phyloP scores from a whole-genome alignment of 2,888 invertebrate species.

The Agonum fuliginosum region DNA sequence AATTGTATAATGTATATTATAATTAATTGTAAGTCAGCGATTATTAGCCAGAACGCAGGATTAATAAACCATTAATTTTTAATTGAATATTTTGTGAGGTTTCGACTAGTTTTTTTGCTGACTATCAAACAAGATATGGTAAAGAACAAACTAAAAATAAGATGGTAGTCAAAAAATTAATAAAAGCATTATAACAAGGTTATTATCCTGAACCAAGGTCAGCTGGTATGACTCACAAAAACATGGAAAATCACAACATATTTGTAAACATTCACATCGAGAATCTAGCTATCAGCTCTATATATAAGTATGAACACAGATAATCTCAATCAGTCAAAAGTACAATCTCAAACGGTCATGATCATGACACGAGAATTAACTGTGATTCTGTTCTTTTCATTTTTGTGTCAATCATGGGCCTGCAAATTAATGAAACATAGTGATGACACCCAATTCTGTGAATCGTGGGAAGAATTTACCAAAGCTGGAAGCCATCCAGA shows the following conservation, averaged over 20 bases:
- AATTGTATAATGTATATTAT: too few relatives aligned
- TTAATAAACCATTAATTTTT: too few relatives aligned
- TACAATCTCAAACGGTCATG: neutral
- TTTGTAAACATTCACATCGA: neutral
- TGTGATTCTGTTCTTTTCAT: neutral
- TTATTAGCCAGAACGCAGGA: too few relatives aligned
- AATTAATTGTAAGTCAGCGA: too few relatives aligned
- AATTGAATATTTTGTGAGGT: too few relatives aligned
- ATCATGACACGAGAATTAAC: neutral
- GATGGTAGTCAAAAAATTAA: neutral
- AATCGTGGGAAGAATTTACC: neutral
- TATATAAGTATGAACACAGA: neutral
- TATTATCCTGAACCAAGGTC: constrained; percentile 5
- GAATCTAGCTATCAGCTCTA: neutral
- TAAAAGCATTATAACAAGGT: neutral
- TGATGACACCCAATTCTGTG: neutral
- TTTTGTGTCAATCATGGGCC: neutral
- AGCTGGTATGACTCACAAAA: neutral
- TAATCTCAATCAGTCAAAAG: neutral
- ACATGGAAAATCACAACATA: constrained; percentile 15
- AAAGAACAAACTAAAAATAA: too few relatives aligned
- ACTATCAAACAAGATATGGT: too few relatives aligned
- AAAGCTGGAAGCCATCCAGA: constrained; percentile 17
- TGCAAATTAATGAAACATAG: neutral
- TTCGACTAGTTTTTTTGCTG: too few relatives aligned